phyloP scores from a whole-genome alignment of 2,113 vertebrate genomes.

The Nothoprocta pentlandii region DNA sequence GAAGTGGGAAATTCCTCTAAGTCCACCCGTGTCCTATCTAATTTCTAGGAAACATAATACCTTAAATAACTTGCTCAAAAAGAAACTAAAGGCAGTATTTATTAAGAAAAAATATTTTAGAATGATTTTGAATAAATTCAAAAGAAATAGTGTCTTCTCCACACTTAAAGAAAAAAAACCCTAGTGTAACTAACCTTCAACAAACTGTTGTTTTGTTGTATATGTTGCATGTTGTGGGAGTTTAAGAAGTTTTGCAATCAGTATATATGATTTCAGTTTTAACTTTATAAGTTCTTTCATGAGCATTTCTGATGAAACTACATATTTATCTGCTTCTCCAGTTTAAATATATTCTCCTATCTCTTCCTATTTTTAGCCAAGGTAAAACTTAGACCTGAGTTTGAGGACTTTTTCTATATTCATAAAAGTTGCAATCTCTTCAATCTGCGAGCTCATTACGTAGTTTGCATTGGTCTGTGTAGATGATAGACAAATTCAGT shows the following conservation, averaged over 20 bases:
- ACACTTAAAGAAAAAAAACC: neutral
- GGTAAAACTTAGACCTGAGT: neutral
- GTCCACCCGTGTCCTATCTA: neutral
- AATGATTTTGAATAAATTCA: neutral
- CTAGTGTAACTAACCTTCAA: neutral
- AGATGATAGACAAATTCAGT: neutral
- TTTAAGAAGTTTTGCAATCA: neutral
- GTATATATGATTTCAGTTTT: neutral
- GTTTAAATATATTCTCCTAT: neutral
- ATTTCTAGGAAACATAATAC: neutral
- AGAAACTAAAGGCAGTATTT: neutral
- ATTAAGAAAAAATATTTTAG: neutral
- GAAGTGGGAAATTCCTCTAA: neutral
- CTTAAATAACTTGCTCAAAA: neutral
- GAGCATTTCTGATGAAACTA: neutral
- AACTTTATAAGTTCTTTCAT: neutral
- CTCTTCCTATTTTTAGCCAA: neutral
- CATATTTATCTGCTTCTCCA: neutral
- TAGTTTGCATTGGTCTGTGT: neutral
- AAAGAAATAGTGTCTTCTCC: neutral
- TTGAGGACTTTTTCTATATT: neutral
- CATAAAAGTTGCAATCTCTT: neutral
- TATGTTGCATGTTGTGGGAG: neutral
- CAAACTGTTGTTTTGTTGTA: neutral
- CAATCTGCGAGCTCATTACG: conserved; percentile 47